These are phyloP conservation scores for Lophius americanus DNA, from an alignment of 2,797 vertebrate species.

Conservation along the genomic window DNA sequence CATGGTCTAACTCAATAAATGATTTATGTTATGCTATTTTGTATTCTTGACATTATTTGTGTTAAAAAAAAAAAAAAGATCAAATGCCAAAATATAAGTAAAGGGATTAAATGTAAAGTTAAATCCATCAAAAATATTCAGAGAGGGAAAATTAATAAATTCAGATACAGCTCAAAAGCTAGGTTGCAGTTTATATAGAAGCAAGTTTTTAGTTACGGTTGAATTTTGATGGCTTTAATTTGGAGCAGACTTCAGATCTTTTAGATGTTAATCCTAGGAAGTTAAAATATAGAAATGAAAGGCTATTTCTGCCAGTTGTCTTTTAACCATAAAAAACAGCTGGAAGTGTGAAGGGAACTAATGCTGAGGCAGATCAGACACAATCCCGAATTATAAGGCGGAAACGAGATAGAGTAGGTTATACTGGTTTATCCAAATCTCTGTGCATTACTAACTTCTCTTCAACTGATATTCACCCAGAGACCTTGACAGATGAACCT, in stretches of 20 bases:
- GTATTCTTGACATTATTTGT: neutral
- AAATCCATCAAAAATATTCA: neutral
- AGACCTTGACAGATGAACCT: slow-evolving; percentile 19
- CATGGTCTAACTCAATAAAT: slow-evolving; percentile 24
- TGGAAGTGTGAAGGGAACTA: slow-evolving; percentile 6
- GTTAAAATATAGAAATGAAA: slow-evolving; percentile 14
- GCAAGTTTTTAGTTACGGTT: neutral
- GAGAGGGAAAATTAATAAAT: neutral
- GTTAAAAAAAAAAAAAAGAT: neutral
- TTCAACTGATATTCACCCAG: neutral
- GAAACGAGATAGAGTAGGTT: neutral
- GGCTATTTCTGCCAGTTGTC: slow-evolving; percentile 6
- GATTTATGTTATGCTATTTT: slow-evolving; percentile 23
- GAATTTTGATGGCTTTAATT: slow-evolving; percentile 3
- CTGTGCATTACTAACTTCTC: neutral
- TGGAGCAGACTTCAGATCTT: slow-evolving; percentile 5
- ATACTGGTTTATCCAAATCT: slow-evolving; percentile 10
- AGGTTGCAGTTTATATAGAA: slow-evolving; percentile 2
- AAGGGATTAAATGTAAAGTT: neutral
- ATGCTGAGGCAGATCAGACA: slow-evolving; percentile 3
- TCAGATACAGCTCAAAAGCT: neutral
- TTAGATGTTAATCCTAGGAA: slow-evolving; percentile 10
- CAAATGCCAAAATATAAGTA: neutral
- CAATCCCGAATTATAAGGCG: slow-evolving; percentile 18
- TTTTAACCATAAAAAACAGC: slow-evolving; percentile 5